Conservation (phyloP, 2,888 invertebrate genomes). For the Calephelis perditalis region DNA sequence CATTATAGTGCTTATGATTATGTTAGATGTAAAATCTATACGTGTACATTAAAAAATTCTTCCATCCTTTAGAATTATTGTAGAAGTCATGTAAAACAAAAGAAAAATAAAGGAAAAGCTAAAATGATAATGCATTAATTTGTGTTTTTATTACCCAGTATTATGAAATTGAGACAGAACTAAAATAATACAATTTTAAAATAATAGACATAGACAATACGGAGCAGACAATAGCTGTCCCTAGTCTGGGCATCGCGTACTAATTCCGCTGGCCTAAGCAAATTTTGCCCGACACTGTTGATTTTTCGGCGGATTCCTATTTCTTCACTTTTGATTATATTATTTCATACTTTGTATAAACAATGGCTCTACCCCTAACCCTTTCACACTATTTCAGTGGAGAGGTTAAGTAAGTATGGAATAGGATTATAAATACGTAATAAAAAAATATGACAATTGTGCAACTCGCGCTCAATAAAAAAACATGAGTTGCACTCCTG, state of each 20-base stretch:
- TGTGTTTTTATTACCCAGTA: too few species aligned
- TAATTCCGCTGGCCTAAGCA: conserved; percentile 78
- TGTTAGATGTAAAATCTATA: too few species aligned
- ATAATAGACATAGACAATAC: conserved; percentile 38
- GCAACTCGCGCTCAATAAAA: too few species aligned
- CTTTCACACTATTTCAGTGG: conserved; percentile 70
- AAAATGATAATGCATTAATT: too few species aligned
- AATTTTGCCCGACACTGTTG: conserved; percentile 72
- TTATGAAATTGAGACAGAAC: too few species aligned
- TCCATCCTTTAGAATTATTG: too few species aligned
- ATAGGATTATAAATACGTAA: background rate
- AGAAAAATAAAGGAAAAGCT: too few species aligned
- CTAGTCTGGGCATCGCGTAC: conserved; percentile 57
- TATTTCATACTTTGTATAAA: conserved; percentile 76
- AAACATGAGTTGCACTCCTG: too few species aligned
- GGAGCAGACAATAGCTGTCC: conserved; percentile 58
- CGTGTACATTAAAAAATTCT: too few species aligned
- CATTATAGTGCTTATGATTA: too few species aligned
- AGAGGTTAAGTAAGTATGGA: conserved; percentile 42
- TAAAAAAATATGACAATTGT: too few species aligned
- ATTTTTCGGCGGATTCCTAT: conserved; percentile 74
- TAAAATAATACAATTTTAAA: conserved; percentile 14
- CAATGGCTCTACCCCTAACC: conserved; percentile 63
- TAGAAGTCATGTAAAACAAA: too few species aligned
- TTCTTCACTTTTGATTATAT: conserved; percentile 78